Conservation (phyloP, 1,140 invertebrate genomes). For the Drosophila elegans region DNA sequence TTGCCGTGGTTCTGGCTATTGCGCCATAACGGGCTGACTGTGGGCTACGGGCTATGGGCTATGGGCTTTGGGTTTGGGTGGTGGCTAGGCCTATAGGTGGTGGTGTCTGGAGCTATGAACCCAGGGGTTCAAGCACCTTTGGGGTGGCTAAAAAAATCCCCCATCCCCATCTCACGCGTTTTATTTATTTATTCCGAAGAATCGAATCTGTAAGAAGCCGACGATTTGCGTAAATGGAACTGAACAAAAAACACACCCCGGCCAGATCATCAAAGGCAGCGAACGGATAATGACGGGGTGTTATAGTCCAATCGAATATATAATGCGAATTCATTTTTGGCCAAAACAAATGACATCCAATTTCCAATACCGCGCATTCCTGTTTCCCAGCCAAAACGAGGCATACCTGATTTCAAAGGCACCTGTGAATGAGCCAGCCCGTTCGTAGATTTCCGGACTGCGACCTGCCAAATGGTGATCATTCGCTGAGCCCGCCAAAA, state of each 20-base stretch:
- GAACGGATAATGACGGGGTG: slow-evolving; percentile 37
- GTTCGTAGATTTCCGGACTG: slow-evolving; percentile 72
- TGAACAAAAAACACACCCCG: slow-evolving; percentile 18
- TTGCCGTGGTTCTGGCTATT: slow-evolving; percentile 58
- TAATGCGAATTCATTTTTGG: slow-evolving; percentile 66
- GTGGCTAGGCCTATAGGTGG: background rate
- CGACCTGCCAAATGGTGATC: slow-evolving; percentile 1
- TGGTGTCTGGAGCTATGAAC: slow-evolving; percentile 21
- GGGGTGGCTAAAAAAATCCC: background rate
- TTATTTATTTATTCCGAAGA: slow-evolving; percentile 51
- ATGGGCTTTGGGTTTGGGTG: background rate
- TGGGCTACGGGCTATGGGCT: no score
- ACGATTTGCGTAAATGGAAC: slow-evolving; percentile 70
- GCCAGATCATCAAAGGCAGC: slow-evolving; percentile 37
- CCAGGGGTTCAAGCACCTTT: slow-evolving; percentile 39
- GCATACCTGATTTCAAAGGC: slow-evolving; percentile 22
- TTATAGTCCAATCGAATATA: slow-evolving; percentile 50
- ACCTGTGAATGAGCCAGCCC: slow-evolving; percentile 65
- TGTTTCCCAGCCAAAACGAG: slow-evolving; percentile 58
- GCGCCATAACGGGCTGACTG: slow-evolving; percentile 55
- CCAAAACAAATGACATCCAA: slow-evolving; percentile 59
- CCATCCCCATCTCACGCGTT: slow-evolving; percentile 36
- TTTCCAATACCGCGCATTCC: slow-evolving; percentile 53
- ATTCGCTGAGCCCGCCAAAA: slow-evolving; percentile 1
- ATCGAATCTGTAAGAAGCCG: slow-evolving; percentile 16